These are phyloP conservation scores for Spodoptera litura DNA, from an alignment of 1,140 invertebrate genomes.

Conservation along the genomic window DNA sequence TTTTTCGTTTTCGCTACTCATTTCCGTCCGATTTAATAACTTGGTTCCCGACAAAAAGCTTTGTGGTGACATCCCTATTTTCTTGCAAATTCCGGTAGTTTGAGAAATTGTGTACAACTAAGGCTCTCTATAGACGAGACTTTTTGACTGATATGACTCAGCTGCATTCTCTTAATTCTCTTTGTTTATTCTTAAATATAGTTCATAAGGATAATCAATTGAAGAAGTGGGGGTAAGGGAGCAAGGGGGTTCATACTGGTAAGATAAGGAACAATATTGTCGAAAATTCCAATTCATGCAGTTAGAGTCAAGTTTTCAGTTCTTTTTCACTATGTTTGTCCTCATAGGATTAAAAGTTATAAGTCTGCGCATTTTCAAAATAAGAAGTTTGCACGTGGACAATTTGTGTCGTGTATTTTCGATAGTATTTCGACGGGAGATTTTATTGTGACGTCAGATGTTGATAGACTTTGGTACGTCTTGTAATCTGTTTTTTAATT, in stretches of 20 bases:
- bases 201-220: too few species aligned
- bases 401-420: slow-evolving; percentile 27
- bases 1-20: slow-evolving; percentile 46
- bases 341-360: not conserved
- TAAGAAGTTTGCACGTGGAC: slow-evolving; percentile 30
- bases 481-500: not conserved
- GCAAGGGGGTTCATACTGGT: too few species aligned
- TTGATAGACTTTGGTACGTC: not conserved
- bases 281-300: too few species aligned
- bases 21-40: slow-evolving; percentile 52
- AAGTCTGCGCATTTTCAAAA: not conserved
- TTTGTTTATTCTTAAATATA: too few species aligned
- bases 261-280: too few species aligned
- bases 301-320: too few species aligned
- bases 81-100: slow-evolving; percentile 52
- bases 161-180: too few species aligned
- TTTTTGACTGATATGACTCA: too few species aligned
- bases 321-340: too few species aligned
- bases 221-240: too few species aligned
- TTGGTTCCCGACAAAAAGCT: slow-evolving; percentile 46
- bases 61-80: slow-evolving; percentile 52
- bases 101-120: slow-evolving; percentile 33
- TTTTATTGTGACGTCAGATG: slow-evolving; percentile 13
- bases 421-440: slow-evolving; percentile 1
- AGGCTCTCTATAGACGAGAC: not conserved